phyloP scores from a whole-genome alignment of 64 coral and sea anemone genomes.

The Actinia equina region DNA sequence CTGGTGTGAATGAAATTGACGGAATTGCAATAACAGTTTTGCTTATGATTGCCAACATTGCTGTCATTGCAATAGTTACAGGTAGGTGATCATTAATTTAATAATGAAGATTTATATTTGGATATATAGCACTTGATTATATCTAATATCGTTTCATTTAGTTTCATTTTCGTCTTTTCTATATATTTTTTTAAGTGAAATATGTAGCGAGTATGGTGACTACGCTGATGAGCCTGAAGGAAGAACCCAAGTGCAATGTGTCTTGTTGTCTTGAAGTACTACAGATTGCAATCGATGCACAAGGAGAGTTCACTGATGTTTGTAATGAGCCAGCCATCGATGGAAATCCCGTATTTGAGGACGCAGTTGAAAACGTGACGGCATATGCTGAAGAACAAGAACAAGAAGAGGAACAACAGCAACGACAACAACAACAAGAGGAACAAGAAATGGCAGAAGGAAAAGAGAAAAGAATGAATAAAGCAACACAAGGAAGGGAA shows the following conservation, averaged over 20 bases:
- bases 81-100: constrained; percentile 10
- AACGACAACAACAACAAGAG: background rate
- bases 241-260: background rate
- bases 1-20: constrained; percentile 14
- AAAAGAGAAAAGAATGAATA: background rate
- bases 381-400: background rate
- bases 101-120: background rate
- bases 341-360: background rate
- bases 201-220: background rate
- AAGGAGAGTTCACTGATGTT: background rate
- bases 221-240: background rate
- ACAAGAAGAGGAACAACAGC: background rate
- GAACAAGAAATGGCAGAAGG: background rate
- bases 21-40: constrained; percentile 38
- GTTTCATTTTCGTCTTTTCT: background rate
- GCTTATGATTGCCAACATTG: constrained; percentile 34
- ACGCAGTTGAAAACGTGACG: background rate
- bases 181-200: background rate
- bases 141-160: too few relatives aligned
- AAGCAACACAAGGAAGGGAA: too few relatives aligned
- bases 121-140: too few relatives aligned
- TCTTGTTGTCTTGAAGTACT: constrained; percentile 1
- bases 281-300: background rate
- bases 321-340: background rate
- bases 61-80: constrained; percentile 36